Evolutionary conservation across 2,113 vertebrate genomes (phyloP).

Genomic region (Pteruthius melanotis): DNA sequence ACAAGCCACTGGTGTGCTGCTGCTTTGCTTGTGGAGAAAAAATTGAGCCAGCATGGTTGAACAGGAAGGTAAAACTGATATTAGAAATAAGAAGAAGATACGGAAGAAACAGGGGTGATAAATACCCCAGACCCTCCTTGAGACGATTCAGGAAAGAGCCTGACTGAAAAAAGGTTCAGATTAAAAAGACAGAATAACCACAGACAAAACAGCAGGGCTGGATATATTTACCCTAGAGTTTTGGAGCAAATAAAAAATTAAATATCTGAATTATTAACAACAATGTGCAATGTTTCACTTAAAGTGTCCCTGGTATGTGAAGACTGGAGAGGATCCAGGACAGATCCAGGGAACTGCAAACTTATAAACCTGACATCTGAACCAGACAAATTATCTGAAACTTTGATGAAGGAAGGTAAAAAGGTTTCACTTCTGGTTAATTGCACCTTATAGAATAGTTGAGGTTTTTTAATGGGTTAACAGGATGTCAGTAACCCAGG

Average conservation of each 20-base stretch:
- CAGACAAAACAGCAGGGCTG: background rate
- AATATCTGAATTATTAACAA: conserved; percentile 40
- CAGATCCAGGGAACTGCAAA: background rate
- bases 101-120: background rate
- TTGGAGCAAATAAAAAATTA: background rate
- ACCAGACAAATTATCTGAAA: background rate
- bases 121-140: background rate
- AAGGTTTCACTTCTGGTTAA: background rate
- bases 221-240: background rate
- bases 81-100: background rate
- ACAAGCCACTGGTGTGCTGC: background rate
- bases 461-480: background rate
- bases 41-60: background rate
- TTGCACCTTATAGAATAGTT: background rate
- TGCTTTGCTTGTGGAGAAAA: background rate
- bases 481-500: background rate
- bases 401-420: background rate
- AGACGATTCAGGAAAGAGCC: background rate
- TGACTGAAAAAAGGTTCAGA: background rate
- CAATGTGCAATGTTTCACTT: background rate
- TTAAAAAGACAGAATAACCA: background rate
- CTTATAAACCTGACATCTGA: background rate
- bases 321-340: conserved; percentile 19
- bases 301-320: background rate
- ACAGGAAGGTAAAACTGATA: background rate